phyloP scores from a whole-genome alignment of 2,888 invertebrate genomes.

The Anorthoa munda region DNA sequence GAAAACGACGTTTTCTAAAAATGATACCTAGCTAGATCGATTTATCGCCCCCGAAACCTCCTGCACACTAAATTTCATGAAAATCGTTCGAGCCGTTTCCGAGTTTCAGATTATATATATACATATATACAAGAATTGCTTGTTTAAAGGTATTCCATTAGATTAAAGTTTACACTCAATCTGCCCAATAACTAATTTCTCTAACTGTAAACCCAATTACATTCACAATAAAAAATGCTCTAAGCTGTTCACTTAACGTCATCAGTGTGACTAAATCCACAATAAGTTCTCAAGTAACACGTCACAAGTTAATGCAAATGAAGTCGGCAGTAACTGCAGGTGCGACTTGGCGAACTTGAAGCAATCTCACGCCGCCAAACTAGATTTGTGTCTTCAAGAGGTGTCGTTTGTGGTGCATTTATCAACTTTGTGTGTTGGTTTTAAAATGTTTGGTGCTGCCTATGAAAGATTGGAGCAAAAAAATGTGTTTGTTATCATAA shows the following conservation, averaged over 20 bases:
- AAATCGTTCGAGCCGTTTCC: too few species aligned
- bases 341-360: conserved; percentile 63
- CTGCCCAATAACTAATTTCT: not conserved
- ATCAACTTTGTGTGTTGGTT: conserved; percentile 50
- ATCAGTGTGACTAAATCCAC: conserved; percentile 40
- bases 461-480: not conserved
- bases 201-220: not conserved
- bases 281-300: conserved; percentile 62
- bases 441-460: conserved; percentile 30
- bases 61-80: too few species aligned
- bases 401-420: conserved; percentile 52
- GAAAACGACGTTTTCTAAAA: too few species aligned
- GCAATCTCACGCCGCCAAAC: conserved; percentile 67
- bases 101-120: too few species aligned
- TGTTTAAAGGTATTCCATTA: too few species aligned
- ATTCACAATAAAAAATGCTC: conserved; percentile 3
- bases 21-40: too few species aligned
- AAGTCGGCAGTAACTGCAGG: conserved; percentile 74
- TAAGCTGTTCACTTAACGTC: conserved; percentile 30
- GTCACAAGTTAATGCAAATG: conserved; percentile 78
- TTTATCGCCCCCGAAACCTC: too few species aligned
- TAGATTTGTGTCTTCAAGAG: conserved; percentile 61
- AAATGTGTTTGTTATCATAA: not conserved
- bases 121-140: too few species aligned
- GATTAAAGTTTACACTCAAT: not conserved